Percentiles rank a stretch among this genome's conserved stretches.
Conservation (phyloP, 2,888 invertebrate species). For the Chirona hameri region DNA sequence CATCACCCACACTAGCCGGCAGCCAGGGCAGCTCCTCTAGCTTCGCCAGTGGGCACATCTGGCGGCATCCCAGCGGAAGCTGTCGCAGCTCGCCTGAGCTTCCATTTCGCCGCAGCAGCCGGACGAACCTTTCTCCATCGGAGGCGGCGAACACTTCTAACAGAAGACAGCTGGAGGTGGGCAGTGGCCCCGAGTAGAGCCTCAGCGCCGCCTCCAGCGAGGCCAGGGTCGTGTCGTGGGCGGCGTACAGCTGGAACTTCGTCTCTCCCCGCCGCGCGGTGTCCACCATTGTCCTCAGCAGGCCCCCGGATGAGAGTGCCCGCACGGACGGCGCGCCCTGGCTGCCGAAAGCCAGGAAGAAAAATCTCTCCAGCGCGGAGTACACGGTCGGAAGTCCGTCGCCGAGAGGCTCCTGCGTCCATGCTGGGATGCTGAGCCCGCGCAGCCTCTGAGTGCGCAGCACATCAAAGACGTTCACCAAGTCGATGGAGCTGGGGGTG, state of each 20-base stretch:
- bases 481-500: background rate
- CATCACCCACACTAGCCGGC: background rate
- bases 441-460: background rate
- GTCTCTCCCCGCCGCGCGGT: background rate
- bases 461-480: background rate
- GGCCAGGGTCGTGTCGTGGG: slow-evolving; percentile 9
- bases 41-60: background rate
- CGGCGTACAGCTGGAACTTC: background rate
- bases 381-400: background rate
- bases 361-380: background rate
- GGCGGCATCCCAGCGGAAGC: background rate
- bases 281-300: background rate
- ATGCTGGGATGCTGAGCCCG: background rate
- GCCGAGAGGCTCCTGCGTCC: background rate
- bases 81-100: background rate
- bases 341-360: background rate
- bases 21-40: background rate
- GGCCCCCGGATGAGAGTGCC: background rate
- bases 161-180: slow-evolving; percentile 24
- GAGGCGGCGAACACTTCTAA: background rate
- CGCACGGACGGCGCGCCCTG: background rate
- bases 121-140: background rate
- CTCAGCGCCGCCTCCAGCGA: slow-evolving; percentile 6
- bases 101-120: background rate
- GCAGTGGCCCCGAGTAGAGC: background rate